Evolutionary conservation across 1,140 invertebrate genomes (phyloP), one percentile per base, ranked within the genome.

Genomic region (Zophobas morio): DNA sequence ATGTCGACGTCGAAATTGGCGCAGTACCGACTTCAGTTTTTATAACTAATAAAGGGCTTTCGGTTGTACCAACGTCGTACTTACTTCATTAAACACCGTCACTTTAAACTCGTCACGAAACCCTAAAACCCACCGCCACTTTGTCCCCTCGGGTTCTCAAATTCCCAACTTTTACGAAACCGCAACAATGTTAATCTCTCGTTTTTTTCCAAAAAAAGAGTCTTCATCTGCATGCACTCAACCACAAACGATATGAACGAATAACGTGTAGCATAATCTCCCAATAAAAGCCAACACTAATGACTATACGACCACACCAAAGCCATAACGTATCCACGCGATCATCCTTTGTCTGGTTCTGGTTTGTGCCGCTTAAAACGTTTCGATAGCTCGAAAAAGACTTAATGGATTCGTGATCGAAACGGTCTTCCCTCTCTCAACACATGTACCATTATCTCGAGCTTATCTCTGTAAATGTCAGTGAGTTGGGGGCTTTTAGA

Each of bases 231-330:
- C 34, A 33, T 57, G 36, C 8, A 40, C 40, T 42, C 33, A 40
- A 66, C 60, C 60, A 42, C 60, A 66, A 60, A 35, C 54, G 32
- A 57, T 57, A 35, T 57, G 35, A 57, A 57, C 34, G 54, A 57
- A 57, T 36, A 57, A 57, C 54, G 35, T 57, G 32, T 4, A 57
- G 54, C 54, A 35, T 57, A 51, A 51, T 51, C 49, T 51, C 6
- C 6, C 49, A 51, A 51, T 57, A 57, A 57, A 66, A 42, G 6
- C 57, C 35, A 37, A 37, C 35, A 37, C n/a, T 63, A 63, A 66
- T 32, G 60, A 66, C 39, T 66, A 0, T 66, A 57, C 54, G 54
- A 57, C 54, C 54, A 35, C 54, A 57, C 54, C 54, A 57, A 57
- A 57, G 54, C 54, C 54, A 57, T 35, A 35, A 57, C 3, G 54